phyloP scores from a whole-genome alignment of 2,888 invertebrate genomes.

The Epistrophe grossulariae region DNA sequence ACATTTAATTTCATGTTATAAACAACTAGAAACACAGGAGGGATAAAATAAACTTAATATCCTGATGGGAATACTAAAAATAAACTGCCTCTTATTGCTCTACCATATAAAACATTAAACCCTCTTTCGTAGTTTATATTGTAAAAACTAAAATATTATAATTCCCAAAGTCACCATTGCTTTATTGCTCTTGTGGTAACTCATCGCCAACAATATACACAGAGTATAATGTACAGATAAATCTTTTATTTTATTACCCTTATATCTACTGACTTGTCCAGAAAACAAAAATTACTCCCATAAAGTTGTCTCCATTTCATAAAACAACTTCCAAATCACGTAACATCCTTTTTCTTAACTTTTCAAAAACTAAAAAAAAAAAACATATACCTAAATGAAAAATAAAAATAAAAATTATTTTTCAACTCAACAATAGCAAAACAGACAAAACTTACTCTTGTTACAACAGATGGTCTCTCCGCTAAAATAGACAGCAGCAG shows the following conservation, averaged over 20 bases:
- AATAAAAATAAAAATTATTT: conserved; percentile 46
- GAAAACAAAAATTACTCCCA: conserved; percentile 26
- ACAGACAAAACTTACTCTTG: conserved; percentile 64
- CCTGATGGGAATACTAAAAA: neutral
- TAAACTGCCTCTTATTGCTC: neutral
- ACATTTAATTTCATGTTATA: neutral
- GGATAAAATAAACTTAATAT: conserved; percentile 2
- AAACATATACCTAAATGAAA: conserved; percentile 10
- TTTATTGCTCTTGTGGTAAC: conserved; percentile 41
- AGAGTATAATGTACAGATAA: conserved; percentile 10
- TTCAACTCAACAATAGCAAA: conserved; percentile 66
- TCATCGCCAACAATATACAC: conserved; percentile 14
- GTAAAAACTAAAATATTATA: conserved; percentile 38
- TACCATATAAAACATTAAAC: neutral
- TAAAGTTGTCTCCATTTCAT: conserved; percentile 26
- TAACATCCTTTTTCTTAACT: conserved; percentile 16
- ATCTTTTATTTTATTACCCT: conserved; percentile 62
- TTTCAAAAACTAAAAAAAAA: conserved; percentile 34
- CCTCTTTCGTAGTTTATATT: neutral
- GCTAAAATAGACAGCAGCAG: conserved; percentile 67
- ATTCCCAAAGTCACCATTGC: conserved; percentile 19
- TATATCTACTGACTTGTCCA: conserved; percentile 34
- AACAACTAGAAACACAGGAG: neutral
- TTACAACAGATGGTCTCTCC: conserved; percentile 73
- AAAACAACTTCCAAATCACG: conserved; percentile 35